Percentiles rank a stretch among this genome's conserved stretches.
Evolutionary conservation across 2,888 invertebrate genomes (phyloP).

Genomic region (Syrphus vitripennis): DNA sequence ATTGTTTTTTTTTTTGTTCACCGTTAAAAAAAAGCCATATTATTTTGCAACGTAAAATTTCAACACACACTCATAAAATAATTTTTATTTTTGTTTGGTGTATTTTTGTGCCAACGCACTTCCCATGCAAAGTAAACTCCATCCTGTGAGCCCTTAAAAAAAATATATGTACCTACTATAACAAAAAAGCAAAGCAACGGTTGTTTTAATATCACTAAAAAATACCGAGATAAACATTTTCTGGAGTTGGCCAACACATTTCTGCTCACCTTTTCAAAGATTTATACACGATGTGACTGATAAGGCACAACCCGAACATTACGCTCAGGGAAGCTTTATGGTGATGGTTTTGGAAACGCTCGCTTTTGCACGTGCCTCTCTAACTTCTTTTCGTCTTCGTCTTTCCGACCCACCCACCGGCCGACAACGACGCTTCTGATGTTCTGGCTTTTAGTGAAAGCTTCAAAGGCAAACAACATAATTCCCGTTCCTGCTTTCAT

Average conservation of each 20-base stretch:
- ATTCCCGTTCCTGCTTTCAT: slow-evolving; percentile 51
- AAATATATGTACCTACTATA: slow-evolving; percentile 18
- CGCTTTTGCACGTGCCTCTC: slow-evolving; percentile 64
- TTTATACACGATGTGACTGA: slow-evolving; percentile 68
- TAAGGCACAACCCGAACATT: slow-evolving; percentile 70
- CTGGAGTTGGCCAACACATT: slow-evolving; percentile 64
- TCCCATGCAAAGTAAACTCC: slow-evolving; percentile 4
- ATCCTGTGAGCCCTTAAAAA: background rate
- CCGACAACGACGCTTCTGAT: background rate
- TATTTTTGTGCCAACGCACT: slow-evolving; percentile 11
- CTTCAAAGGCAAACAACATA: slow-evolving; percentile 70
- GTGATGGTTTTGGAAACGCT: slow-evolving; percentile 60
- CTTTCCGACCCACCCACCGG: background rate
- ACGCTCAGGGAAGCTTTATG: slow-evolving; percentile 61
- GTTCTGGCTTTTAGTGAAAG: background rate
- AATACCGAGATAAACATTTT: slow-evolving; percentile 65
- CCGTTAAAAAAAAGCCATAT: background rate
- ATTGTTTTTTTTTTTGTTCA: slow-evolving; percentile 41
- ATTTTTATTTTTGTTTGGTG: slow-evolving; percentile 33
- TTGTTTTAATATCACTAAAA: slow-evolving; percentile 68
- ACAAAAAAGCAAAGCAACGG: slow-evolving; percentile 21
- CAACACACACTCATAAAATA: slow-evolving; percentile 57
- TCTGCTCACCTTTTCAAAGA: slow-evolving; percentile 68
- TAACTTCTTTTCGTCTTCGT: background rate
- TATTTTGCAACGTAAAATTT: slow-evolving; percentile 34